Base-by-base conservation (phyloP, 2,113 vertebrate species). In the Centropus unirufus region DNA sequence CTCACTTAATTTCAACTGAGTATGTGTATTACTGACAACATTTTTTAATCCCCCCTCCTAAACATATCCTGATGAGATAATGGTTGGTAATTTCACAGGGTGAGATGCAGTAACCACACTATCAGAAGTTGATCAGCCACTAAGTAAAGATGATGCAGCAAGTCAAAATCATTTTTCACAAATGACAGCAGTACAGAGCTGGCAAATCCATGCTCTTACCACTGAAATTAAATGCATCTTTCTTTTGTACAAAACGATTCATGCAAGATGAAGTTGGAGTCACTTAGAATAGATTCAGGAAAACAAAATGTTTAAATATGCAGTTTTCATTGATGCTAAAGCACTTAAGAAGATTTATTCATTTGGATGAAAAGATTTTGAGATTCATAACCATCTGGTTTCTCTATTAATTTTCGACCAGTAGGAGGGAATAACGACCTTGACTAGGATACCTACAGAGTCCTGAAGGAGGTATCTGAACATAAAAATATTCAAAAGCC, bases 81-180 rank as follows among this genome's bases (percentile, higher is more conserved):
- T 64, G 40, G 80, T 78, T 68, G 72, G 80, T 72, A 83, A 81
- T 78, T 95, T 95, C 62, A 39, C 82, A 68, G 67, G 72, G 72
- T 74, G 83, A 86, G 79, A 95, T 76, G 3, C 5, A 86, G 69
- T 73, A 85, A 85, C 63, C 61, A 66, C 82, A 83, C 93, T 95
- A 91, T 55, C 57, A 14, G 93, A 74, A 91, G 82, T 51, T 85
- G 80, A 90, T 96, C 92, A 91, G 76, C 40, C 84, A 51, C 73
- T 68, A 67, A 94, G 58, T 44, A 83, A 89, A 62, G 87, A 80
- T 34, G 64, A 93, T 86, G 64, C n/a, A 77, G 80, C 80, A 74
- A 90, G 29, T 85, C 29, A 92, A 88, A 93, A 57, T 29, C 36
- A 61, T 93, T 94, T 87, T 74, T 85, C 85, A 83, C 34, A 57